Evolutionary conservation across 2,113 vertebrate species (phyloP).

Genomic region (Calonectris borealis): DNA sequence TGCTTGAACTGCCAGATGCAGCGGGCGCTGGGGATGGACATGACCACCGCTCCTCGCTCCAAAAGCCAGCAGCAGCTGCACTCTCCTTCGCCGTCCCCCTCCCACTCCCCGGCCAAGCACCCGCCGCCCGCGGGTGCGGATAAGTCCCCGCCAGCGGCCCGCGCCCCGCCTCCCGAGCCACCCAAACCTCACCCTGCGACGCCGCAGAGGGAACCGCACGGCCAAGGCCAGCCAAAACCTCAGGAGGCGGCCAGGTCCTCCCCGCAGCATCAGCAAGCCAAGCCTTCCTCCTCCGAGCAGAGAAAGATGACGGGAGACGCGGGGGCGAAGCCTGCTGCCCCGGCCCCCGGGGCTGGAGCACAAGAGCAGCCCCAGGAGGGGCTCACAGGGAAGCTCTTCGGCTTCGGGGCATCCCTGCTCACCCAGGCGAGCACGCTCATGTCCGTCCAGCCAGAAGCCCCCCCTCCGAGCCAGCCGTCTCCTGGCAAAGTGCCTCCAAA

Average conservation of each 20-base stretch:
- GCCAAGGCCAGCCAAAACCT: conserved; percentile 80
- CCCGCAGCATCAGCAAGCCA: conserved; percentile 79
- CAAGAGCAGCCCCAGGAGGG: conserved; percentile 92
- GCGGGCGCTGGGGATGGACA: conserved; percentile 97
- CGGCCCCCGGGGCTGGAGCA: conserved; percentile 64
- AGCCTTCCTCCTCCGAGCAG: conserved; percentile 80
- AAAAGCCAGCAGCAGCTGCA: conserved; percentile 97
- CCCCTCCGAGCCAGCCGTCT: conserved; percentile 80
- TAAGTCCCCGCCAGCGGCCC: not conserved
- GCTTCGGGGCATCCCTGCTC: conserved; percentile 93
- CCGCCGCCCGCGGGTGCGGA: fast-evolving
- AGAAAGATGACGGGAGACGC: conserved; percentile 82
- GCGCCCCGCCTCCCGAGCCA: conserved; percentile 29
- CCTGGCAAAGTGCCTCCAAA: conserved; percentile 89
- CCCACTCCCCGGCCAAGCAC: conserved; percentile 82
- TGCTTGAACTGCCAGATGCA: conserved; percentile 99
- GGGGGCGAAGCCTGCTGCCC: conserved; percentile 78
- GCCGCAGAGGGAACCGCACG: conserved; percentile 51
- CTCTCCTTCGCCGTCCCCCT: conserved; percentile 82
- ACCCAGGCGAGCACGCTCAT: conserved; percentile 97
- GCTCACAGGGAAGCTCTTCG: conserved; percentile 95
- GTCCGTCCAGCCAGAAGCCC: conserved; percentile 86
- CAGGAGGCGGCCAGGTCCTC: conserved; percentile 81
- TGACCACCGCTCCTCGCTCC: conserved; percentile 95
- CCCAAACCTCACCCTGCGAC: conserved; percentile 71